Base-by-base conservation (phyloP, 2,797 vertebrate genomes). In the Psittacula derbiana region DNA sequence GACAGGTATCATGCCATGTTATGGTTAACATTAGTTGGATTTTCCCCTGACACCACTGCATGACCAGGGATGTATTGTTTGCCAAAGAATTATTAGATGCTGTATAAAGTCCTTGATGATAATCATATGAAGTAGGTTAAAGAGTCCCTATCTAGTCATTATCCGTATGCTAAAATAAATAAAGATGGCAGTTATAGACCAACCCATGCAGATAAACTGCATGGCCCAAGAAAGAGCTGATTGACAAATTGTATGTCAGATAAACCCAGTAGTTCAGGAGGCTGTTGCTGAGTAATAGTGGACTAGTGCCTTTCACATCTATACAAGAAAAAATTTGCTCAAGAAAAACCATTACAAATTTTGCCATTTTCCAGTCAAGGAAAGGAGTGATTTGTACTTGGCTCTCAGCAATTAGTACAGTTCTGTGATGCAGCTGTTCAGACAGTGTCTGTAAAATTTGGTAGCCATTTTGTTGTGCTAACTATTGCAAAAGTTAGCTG, bases 291-390 rank as follows among this genome's bases (percentile, higher is more conserved):
- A 66, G 57, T 86, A 79, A 66, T 75, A 95, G 70, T 9, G 1
- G 71, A 95, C 52, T 84, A 93, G 95, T 97, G 96, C 95, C 96
- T 97, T 97, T 94, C 57, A 65, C 2, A 0, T 61, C 19, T 78
- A 36, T 67, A 30, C 1, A 31, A 16, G 24, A 46, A 44, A 72
- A 13, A 57, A 27, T 18, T 69, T 64, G 19, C 30, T 88, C 58
- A 78, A 62, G 75, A 92, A 84, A 55, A 84, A 50, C 28, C 33
- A 52, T 46, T 57, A 41, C 31, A 86, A 50, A 30, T 50, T 44
- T 90, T 91, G n/a, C 57, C 62, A n/a, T 91, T 92, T 93, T 88
- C 49, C 64, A 50, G 1, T 67, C 10, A 67, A 74, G 81, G 73
- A 52, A 60, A 49, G 30, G 19, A 88, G 11, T 60, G 28, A 76